Conservation (phyloP, 2,888 invertebrate species). For the Amiota mariae region DNA sequence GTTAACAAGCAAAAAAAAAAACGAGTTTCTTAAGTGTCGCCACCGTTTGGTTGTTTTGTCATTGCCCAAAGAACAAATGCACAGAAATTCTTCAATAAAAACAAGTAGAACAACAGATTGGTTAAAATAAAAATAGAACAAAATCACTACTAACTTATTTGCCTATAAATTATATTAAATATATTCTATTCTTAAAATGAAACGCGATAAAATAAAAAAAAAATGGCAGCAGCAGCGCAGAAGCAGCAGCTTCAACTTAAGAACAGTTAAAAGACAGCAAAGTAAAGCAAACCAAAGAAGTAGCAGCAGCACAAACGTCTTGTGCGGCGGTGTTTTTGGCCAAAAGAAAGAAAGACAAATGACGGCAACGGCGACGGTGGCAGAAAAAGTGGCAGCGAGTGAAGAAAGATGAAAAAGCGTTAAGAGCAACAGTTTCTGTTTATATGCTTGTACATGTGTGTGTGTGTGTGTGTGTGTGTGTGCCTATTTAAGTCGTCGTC, state of each 20-base stretch:
- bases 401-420: constrained; percentile 33
- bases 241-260: constrained; percentile 36
- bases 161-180: too few relatives aligned
- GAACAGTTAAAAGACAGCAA: not conserved
- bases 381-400: constrained; percentile 34
- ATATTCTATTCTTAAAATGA: too few relatives aligned
- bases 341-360: not conserved
- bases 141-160: too few relatives aligned
- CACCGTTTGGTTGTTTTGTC: too few relatives aligned
- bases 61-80: too few relatives aligned
- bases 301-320: not conserved
- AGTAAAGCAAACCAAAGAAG: not conserved
- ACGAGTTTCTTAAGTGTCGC: constrained; percentile 3
- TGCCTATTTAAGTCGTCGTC: not conserved
- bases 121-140: too few relatives aligned
- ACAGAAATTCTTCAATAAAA: too few relatives aligned
- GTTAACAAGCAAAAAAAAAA: constrained; percentile 12
- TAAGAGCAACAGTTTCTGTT: constrained; percentile 9
- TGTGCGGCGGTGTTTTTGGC: constrained; percentile 1
- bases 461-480: not conserved
- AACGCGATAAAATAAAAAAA: constrained; percentile 23
- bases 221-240: constrained; percentile 54
- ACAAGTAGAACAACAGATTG: too few relatives aligned
- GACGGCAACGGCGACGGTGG: constrained; percentile 50
- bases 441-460: not conserved